Evolutionary conservation across 2,888 invertebrate genomes (phyloP).

Genomic region (Xestia c-nigrum): DNA sequence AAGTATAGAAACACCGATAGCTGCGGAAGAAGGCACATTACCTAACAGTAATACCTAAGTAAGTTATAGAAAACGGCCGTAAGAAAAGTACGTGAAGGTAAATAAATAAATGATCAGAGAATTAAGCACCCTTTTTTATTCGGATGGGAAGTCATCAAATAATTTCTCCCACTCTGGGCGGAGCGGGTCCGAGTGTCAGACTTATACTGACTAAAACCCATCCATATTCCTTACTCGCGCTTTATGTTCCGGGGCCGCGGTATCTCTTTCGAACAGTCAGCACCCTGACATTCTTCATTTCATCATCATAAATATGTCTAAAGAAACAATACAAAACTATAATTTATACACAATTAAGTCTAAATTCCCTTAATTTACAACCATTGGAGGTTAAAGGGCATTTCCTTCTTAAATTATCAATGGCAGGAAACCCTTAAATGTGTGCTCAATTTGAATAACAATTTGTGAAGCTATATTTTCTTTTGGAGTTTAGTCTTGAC

Average conservation of each 20-base stretch:
- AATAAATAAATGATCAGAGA: slow-evolving; percentile 27
- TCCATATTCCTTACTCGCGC: too few species aligned
- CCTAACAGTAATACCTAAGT: too few species aligned
- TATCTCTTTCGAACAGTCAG: background rate
- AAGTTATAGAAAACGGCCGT: too few species aligned
- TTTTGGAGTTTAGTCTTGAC: background rate
- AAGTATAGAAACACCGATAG: too few species aligned
- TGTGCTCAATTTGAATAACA: slow-evolving; percentile 63
- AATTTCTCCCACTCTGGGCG: too few species aligned
- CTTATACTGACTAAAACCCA: too few species aligned
- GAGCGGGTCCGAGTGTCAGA: too few species aligned
- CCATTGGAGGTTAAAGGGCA: slow-evolving; percentile 43
- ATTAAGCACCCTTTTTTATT: background rate
- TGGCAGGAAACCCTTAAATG: slow-evolving; percentile 72
- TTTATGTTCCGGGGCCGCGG: too few species aligned
- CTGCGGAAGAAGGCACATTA: too few species aligned
- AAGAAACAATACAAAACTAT: slow-evolving; percentile 4
- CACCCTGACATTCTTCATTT: background rate
- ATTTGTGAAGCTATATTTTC: slow-evolving; percentile 7
- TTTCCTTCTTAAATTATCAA: slow-evolving; percentile 74
- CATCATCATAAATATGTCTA: background rate
- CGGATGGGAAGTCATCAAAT: too few species aligned
- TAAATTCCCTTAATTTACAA: slow-evolving; percentile 12
- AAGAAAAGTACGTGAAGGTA: slow-evolving; percentile 9
- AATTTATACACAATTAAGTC: background rate